Evolutionary conservation across 2,888 invertebrate genomes (phyloP).

Genomic region (Oscheius sp.): DNA sequence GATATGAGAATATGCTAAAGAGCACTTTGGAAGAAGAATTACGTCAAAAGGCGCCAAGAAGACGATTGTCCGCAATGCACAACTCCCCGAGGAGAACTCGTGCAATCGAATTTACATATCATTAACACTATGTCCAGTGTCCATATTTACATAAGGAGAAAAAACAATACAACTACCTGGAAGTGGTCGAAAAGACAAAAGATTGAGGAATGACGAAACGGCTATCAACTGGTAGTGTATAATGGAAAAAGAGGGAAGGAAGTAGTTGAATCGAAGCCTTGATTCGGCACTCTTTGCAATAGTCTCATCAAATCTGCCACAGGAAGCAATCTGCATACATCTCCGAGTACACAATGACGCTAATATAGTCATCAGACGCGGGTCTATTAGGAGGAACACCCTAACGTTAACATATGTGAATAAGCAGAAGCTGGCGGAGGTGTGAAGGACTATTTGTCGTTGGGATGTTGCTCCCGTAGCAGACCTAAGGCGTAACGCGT

Average conservation of each 20-base stretch:
- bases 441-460: slow-evolving; percentile 11
- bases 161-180: slow-evolving; percentile 1
- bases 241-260: slow-evolving; percentile 29
- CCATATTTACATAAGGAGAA: neutral
- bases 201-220: neutral
- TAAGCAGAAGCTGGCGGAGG: neutral
- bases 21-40: slow-evolving; percentile 28
- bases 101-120: slow-evolving; percentile 37
- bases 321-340: slow-evolving; percentile 41
- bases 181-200: neutral
- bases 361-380: slow-evolving; percentile 27
- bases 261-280: slow-evolving; percentile 33
- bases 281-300: slow-evolving; percentile 32
- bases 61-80: slow-evolving; percentile 30
- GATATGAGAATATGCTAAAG: slow-evolving; percentile 23
- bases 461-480: slow-evolving; percentile 2
- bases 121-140: slow-evolving; percentile 27
- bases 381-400: neutral
- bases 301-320: slow-evolving; percentile 34
- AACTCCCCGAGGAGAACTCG: slow-evolving; percentile 33
- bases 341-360: slow-evolving; percentile 37
- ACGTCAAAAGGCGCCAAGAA: slow-evolving; percentile 34
- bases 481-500: slow-evolving; percentile 31
- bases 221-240: neutral
- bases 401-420: neutral